Evolutionary conservation across 2,888 invertebrate species (phyloP).

Genomic region (Catocala nupta): DNA sequence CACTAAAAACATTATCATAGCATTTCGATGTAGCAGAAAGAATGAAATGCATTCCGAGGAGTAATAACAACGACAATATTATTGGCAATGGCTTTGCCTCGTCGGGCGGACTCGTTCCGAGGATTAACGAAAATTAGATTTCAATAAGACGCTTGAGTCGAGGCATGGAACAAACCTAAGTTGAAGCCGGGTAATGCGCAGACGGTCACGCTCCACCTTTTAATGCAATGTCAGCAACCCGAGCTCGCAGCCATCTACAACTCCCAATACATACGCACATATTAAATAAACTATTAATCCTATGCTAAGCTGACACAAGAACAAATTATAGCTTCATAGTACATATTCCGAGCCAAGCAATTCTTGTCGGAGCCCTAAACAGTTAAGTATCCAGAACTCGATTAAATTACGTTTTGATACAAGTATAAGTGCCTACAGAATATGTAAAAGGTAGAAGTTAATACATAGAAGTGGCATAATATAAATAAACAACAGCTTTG

Average conservation of each 20-base stretch:
- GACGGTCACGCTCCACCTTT: slow-evolving; percentile 80
- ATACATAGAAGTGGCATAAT: slow-evolving; percentile 48
- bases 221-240: slow-evolving; percentile 76
- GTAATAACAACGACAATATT: slow-evolving; percentile 72
- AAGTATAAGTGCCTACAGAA: slow-evolving; percentile 24
- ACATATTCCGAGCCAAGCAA: slow-evolving; percentile 38
- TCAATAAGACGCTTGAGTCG: slow-evolving; percentile 84
- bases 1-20: slow-evolving; percentile 47
- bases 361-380: slow-evolving; percentile 24
- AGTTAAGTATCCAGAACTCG: slow-evolving; percentile 27
- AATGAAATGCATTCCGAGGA: slow-evolving; percentile 61
- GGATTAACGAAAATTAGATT: slow-evolving; percentile 87
- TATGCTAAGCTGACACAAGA: slow-evolving; percentile 41
- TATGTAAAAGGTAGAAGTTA: slow-evolving; percentile 45
- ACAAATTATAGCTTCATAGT: slow-evolving; percentile 38
- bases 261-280: slow-evolving; percentile 39
- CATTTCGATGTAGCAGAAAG: slow-evolving; percentile 49
- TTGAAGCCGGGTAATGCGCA: slow-evolving; percentile 75
- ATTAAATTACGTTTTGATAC: slow-evolving; percentile 48
- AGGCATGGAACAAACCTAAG: slow-evolving; percentile 76
- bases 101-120: slow-evolving; percentile 68
- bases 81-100: slow-evolving; percentile 68
- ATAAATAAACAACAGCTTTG: slow-evolving; percentile 54
- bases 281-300: slow-evolving; percentile 43
- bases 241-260: slow-evolving; percentile 37